Percentiles rank a stretch among this genome's conserved stretches.
Evolutionary conservation across 1,140 invertebrate species (phyloP).

Genomic region (Pseudomyrmex gracilis): DNA sequence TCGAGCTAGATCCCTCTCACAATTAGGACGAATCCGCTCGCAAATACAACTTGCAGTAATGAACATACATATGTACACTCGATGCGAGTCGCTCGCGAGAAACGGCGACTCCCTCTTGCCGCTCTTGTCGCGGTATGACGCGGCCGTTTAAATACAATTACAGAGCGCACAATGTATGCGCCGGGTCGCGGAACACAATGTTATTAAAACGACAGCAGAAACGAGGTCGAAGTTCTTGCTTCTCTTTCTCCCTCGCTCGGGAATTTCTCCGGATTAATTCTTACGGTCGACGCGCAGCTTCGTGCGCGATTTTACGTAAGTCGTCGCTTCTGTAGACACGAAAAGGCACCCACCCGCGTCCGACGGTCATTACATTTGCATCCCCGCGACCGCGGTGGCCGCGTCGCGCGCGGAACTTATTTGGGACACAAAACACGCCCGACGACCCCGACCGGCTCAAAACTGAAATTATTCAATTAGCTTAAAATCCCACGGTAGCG

Average conservation of each 20-base stretch:
- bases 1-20: neutral
- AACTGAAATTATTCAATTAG: slow-evolving; percentile 82
- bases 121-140: slow-evolving; percentile 36
- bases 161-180: neutral
- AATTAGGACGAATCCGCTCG: slow-evolving; percentile 45
- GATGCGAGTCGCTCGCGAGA: slow-evolving; percentile 21
- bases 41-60: slow-evolving; percentile 29
- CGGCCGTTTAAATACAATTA: slow-evolving; percentile 46
- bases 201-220: slow-evolving; percentile 47
- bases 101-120: slow-evolving; percentile 20
- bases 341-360: slow-evolving; percentile 28
- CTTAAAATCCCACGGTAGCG: slow-evolving; percentile 75
- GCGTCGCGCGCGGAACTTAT: slow-evolving; percentile 36
- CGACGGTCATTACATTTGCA: slow-evolving; percentile 58
- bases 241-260: neutral
- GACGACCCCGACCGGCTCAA: slow-evolving; percentile 60
- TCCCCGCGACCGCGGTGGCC: slow-evolving; percentile 3
- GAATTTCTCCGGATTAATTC: slow-evolving; percentile 56
- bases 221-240: neutral
- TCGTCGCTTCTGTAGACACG: slow-evolving; percentile 26
- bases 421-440: slow-evolving; percentile 59
- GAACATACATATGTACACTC: slow-evolving; percentile 17
- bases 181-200: neutral
- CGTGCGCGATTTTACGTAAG: slow-evolving; percentile 33
- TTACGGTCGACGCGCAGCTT: slow-evolving; percentile 2